Base-by-base conservation (phyloP, 2,113 vertebrate genomes). In the Muscicapa adusta region DNA sequence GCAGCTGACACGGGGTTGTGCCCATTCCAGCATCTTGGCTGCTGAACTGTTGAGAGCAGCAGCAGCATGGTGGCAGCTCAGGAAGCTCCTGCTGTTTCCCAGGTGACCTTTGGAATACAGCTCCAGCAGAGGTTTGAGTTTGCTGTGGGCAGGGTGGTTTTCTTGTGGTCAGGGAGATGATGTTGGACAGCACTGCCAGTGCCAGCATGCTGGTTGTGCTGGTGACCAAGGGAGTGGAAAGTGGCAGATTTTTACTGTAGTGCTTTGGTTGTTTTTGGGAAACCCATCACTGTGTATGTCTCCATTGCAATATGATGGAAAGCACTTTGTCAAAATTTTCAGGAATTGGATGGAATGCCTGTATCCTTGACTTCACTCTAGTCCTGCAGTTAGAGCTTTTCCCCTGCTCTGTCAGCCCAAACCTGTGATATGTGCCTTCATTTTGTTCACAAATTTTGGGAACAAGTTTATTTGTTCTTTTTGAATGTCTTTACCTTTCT, bases 11-110 rank as follows among this genome's bases (percentile, higher is more conserved):
- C 1, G 1, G 18, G 12, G 13, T 14, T 0, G 0, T 78, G 54
- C 17, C 40, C 4, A 0, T 34, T 51, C 36, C 65, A 53, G 19
- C 48, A 12, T 9, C 54, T 43, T 1, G 0, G 29, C 31, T 54
- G 17, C 4, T 36, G 57, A 67, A 12, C 24, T 2, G 1, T 10
- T 28, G 61, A 66, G 10, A 86, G 68, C 82, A 72, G 54, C 6
- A 40, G 24, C 0, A 40, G 40, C 14, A 0, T 63, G 50, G 14
- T 60, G 79, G 60, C 56, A 66, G 40, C 61, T 83, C 9, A 3
- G 67, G 42, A 58, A 47, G 7, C 48, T 23, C 34, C 0, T 0
- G 18, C 9, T 51, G 54, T 47, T 76, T 47, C 54, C 22, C 31
- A 19, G 6, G 28, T 51, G 53, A 38, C n/a, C 20, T 68, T 45